Evolutionary conservation across 2,888 invertebrate species (phyloP).

Genomic region (Eumacrocentrus americanus): DNA sequence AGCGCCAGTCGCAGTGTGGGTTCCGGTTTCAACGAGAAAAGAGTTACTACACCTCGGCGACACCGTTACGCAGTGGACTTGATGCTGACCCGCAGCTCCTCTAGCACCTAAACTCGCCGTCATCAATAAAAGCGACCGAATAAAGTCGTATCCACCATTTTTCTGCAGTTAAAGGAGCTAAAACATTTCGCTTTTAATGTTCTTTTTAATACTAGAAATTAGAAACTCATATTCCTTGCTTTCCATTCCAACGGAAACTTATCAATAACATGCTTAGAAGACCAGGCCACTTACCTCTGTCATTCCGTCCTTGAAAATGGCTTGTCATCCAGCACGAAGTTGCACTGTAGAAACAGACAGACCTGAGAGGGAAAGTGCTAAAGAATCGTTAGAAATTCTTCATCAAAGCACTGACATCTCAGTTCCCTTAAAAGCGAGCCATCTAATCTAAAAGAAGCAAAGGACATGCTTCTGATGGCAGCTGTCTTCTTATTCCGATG

Average conservation of each 20-base stretch:
- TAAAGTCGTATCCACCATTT: no score
- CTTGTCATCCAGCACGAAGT: background rate
- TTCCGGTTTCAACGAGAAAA: slow-evolving; percentile 16
- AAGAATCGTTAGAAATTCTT: no score
- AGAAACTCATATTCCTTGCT: no score
- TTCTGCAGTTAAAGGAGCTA: no score
- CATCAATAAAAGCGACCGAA: background rate
- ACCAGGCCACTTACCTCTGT: background rate
- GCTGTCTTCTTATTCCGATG: background rate
- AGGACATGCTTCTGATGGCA: no score
- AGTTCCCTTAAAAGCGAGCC: no score
- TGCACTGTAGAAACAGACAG: background rate
- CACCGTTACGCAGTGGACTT: background rate
- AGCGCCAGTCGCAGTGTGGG: slow-evolving; percentile 8
- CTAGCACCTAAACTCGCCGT: background rate
- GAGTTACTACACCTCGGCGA: background rate
- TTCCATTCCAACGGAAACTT: no score
- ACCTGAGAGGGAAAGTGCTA: background rate
- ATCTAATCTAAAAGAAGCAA: no score
- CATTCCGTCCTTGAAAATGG: background rate
- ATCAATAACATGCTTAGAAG: no score
- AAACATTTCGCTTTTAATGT: no score
- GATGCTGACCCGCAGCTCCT: background rate
- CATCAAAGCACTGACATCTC: no score
- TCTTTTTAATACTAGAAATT: no score